Base-by-base conservation (phyloP, 2,113 vertebrate genomes). In the Pituophis catenifer region DNA sequence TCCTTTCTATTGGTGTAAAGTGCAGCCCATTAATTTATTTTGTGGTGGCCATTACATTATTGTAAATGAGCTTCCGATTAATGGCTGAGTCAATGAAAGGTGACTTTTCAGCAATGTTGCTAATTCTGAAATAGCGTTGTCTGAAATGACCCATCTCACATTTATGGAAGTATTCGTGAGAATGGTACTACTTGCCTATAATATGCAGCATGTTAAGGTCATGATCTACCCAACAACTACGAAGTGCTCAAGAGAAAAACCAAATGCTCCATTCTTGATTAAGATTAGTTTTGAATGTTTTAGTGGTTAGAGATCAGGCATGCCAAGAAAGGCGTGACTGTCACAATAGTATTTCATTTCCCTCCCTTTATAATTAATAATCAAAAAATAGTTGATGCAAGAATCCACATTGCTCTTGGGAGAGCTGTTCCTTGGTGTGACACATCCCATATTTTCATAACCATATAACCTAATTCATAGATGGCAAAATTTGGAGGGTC, bases 1-100 rank as follows among this genome's bases (percentile, higher is more conserved):
- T 59, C 89, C 57, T 75, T 75, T 33, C 65, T 4, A 93, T 89
- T 26, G 48, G 65, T 75, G 29, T 52, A 53, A 87, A 91, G 8
- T 93, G 52, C 19, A 93, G 94, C 24, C 7, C 17, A 33, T 75
- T 91, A 86, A 2, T 65, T 1, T 65, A 3, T 91, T 93, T 95
- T 3, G 6, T 86, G 10, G 8, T 54, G 0, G 5, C 85, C 89
- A 93, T 94, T 91, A 86, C 48, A 89, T 91, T 88, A 88, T 65
- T 81, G 44, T 7, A 94, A 94, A 90, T 59, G 7, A 94, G 48
- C 19, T 89, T 29, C 62, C 89, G 88, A 94, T 92, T 86, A 93
- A 92, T 62, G 38, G 95, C 53, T 0, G 1, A 54, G 92, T 17
- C 75, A 87, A 88, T 1, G 94, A 65, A 95, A 1, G 9, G 86